Base-by-base conservation (phyloP, 37 sponge, comb jelly and placozoan genomes). In the Cliona cf. orientalis region DNA sequence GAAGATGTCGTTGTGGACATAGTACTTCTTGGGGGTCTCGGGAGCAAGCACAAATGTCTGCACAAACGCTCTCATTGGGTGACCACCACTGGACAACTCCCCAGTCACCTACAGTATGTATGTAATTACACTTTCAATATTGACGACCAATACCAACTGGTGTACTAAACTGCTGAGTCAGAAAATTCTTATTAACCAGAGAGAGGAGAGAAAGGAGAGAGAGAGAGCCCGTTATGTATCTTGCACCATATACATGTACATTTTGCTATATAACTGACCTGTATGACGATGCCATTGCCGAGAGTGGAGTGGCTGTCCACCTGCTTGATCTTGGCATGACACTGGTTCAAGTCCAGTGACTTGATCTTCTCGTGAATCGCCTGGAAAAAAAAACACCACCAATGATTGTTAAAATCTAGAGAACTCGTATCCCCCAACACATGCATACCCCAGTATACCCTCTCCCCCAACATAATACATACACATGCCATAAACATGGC, bases 11-110 rank as follows among this genome's bases (percentile, higher is more conserved):
- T 94, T 97, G 82, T 84, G 87, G 46, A 95, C 89, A 66, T 86
- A 85, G 53, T 79, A 76, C 63, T 79, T 78, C 36, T 64, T 78
- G 32, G 84, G 84, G 0, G 86, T 65, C 58, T 94, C 80, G 0
- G 86, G 95, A 57, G 91, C 91, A 58, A 99, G 83, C 12, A 99
- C 95, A 86, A 99, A 96, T 33, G 95, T 99, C 78, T 99, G 99
- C 46, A 99, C 97, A 72, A 99, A 99, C 28, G 92, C 78, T 43
- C 99, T 89, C 89, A 92, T 90, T 22, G 93, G 93, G 21, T 82
- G 59, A 22, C 95, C 97, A 33, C 74, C 74, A 4, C 84, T 88
- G 17, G 99, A 96, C 57, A 99, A 79, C 85, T 96, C 97, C n/a
- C 99, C 99, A 29, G 95, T 91, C 46, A 99, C 97, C 92, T 92